Evolutionary conservation across 1,140 invertebrate species (phyloP).

Genomic region (Bombus sibiricus): DNA sequence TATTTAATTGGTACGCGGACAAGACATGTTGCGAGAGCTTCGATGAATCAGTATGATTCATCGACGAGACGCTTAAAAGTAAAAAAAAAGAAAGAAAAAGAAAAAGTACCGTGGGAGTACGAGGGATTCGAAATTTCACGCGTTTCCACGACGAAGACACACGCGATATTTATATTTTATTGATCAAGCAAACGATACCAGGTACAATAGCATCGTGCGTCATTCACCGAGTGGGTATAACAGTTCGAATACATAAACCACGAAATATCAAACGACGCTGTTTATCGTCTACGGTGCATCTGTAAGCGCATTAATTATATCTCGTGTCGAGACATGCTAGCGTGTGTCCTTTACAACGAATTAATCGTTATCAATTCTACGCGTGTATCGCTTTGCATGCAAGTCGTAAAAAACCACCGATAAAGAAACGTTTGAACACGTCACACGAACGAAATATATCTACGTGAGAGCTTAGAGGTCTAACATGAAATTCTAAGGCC

Average conservation of each 20-base stretch:
- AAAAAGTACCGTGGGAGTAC: background rate
- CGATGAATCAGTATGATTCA: background rate
- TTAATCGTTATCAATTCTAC: background rate
- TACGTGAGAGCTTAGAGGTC: background rate
- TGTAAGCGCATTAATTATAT: conserved; percentile 24
- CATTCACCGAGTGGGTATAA: conserved; percentile 20
- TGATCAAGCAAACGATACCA: conserved; percentile 39
- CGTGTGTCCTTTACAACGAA: conserved; percentile 5
- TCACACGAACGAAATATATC: background rate
- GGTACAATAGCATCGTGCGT: conserved; percentile 45
- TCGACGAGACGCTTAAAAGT: background rate
- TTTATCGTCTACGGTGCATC: conserved; percentile 16
- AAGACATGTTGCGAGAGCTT: background rate
- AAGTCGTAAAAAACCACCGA: background rate
- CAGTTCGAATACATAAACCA: background rate
- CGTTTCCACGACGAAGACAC: background rate
- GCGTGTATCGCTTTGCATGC: background rate
- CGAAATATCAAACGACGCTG: conserved; percentile 34
- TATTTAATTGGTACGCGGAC: conserved; percentile 4
- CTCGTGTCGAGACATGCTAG: background rate
- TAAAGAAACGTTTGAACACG: background rate
- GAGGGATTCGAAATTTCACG: background rate
- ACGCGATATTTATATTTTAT: conserved; percentile 57
- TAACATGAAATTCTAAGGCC: background rate
- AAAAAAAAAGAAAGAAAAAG: accelerated